Base-by-base conservation (phyloP, 2,888 invertebrate genomes). In the Lasioglossum leucozonium region DNA sequence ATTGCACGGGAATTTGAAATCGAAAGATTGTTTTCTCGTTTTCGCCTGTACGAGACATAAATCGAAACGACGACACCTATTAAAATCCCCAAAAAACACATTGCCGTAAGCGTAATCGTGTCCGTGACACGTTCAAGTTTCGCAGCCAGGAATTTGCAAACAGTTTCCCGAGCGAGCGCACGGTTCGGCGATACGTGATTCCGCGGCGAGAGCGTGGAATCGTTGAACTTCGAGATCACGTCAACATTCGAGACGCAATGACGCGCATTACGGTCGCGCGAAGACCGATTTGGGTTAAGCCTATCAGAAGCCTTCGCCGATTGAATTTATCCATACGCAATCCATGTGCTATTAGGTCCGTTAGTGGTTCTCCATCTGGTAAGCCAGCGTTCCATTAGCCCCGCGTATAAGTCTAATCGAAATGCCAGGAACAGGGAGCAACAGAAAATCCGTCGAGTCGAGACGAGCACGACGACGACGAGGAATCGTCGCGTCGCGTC, bases 371-470 rank as follows among this genome's bases (percentile, higher is more conserved):
- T 42, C 18, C 81, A 47, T 58, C 72, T 40, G 55, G 65, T 65
- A 77, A 83, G 72, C 81, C 62, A 44, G 55, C 71, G 65, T 74
- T 84, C 84, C 81, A 84, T 84, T 84, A 84, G 62, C 22, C 47
- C n/a, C 11, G 30, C 71, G 51, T n/a, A 65, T 77, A 77, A 81
- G 62, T 85, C 73, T 79, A 79, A 79, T 77, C 76, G 84, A 85
- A 84, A 84, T 71, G 79, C 72, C 73, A 69, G 44, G 26, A 26
- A 78, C 82, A 81, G 77, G 42, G 16, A 16, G 51, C 44, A 67
- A 81, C 42, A 26, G 69, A 71, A 84, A 81, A 79, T 76, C 10
- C 51, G 47, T 55, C 62, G 10, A 62, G 37, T 55, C 55, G 26
- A 55, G 44, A 13, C 13, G 16, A 11, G n/a, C n/a, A 11, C 22